Percentiles rank a stretch among this genome's conserved stretches.
phyloP scores from a whole-genome alignment of 2,113 vertebrate genomes.

The Xiphias gladius region DNA sequence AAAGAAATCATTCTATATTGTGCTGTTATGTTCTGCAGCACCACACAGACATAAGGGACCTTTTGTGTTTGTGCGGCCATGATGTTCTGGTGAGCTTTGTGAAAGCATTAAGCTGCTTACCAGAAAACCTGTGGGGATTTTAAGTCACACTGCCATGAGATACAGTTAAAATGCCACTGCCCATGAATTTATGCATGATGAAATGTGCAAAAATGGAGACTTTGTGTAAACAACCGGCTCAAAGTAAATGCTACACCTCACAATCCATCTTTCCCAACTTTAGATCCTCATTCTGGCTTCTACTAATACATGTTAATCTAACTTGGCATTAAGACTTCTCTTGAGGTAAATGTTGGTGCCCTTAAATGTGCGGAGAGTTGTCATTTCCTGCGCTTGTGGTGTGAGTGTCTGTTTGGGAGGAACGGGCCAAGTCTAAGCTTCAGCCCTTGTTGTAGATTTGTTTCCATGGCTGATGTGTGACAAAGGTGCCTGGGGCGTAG shows the following conservation, averaged over 20 bases:
- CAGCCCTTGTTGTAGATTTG: conserved; percentile 17
- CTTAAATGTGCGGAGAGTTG: neutral
- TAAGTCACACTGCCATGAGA: conserved; percentile 29
- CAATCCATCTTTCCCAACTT: neutral
- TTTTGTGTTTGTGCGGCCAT: conserved; percentile 17
- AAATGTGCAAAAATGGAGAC: conserved; percentile 24
- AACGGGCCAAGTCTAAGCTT: conserved; percentile 16
- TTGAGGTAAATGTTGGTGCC: neutral
- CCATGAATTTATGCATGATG: conserved; percentile 15
- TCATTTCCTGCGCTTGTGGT: conserved; percentile 28
- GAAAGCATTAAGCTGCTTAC: conserved; percentile 19
- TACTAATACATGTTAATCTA: conserved; percentile 10
- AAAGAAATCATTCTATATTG: conserved; percentile 20
- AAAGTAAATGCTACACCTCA: neutral
- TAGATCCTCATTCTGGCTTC: neutral
- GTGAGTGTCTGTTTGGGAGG: conserved; percentile 10
- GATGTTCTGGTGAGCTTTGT: conserved; percentile 22
- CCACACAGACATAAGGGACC: neutral
- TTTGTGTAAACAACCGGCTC: neutral
- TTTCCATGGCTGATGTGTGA: conserved; percentile 23
- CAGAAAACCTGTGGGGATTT: conserved; percentile 14
- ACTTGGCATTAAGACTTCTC: neutral
- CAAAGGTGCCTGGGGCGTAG: conserved; percentile 10
- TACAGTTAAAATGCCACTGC: conserved; percentile 21
- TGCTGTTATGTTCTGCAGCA: conserved; percentile 11